Evolutionary conservation across 2,888 invertebrate species (phyloP).

Genomic region (Podotricha telesiphe): DNA sequence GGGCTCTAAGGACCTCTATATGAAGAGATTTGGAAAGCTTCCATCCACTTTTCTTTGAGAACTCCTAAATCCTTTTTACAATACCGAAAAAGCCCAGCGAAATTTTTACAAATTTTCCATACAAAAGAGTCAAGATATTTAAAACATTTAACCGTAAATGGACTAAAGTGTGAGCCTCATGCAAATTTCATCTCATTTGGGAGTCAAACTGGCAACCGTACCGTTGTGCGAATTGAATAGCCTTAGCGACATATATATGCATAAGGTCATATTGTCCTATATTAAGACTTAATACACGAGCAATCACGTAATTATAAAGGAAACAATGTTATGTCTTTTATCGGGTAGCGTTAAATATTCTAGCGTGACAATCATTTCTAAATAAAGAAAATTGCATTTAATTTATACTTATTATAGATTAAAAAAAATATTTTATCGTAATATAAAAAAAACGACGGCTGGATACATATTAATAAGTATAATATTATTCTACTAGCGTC

Average conservation of each 20-base stretch:
- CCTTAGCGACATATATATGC: neutral
- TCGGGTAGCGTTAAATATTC: neutral
- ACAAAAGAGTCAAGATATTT: constrained; percentile 6
- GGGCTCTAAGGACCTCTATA: neutral
- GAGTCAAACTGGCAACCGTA: constrained; percentile 7
- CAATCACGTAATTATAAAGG: constrained; percentile 7
- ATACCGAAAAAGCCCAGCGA: neutral
- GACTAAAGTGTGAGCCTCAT: constrained; percentile 5
- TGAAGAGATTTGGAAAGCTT: constrained; percentile 5
- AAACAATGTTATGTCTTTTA: constrained; percentile 8
- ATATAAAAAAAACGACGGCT: too few species aligned
- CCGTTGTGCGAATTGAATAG: neutral
- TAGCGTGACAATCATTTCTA: constrained; percentile 2
- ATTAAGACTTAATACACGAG: neutral
- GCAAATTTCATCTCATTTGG: constrained; percentile 2
- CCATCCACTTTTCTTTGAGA: neutral
- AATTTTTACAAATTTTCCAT: neutral
- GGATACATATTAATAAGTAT: too few species aligned
- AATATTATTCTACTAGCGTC: too few species aligned
- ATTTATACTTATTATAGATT: neutral
- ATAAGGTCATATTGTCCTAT: constrained; percentile 15
- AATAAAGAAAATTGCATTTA: constrained; percentile 5
- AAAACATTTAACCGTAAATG: neutral
- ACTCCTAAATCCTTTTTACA: neutral
- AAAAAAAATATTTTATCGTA: neutral